These are phyloP conservation scores for Adineta ricciae DNA, from an alignment of 2,888 invertebrate species.

Conservation along the genomic window DNA sequence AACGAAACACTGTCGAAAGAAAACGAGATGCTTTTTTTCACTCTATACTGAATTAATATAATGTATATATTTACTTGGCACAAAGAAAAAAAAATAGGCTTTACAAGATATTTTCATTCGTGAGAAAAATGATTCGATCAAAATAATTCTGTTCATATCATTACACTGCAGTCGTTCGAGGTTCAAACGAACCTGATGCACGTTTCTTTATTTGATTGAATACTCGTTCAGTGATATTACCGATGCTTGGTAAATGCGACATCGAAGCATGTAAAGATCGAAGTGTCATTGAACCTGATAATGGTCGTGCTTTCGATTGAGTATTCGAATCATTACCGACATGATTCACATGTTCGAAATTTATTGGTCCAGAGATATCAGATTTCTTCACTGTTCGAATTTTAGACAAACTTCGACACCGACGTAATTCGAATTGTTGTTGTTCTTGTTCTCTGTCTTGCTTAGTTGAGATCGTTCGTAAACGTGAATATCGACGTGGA, in stretches of 20 bases:
- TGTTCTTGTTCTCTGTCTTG: background rate
- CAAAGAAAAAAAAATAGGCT: background rate
- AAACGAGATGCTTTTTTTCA: too few species aligned
- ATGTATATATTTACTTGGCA: background rate
- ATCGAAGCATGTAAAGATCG: background rate
- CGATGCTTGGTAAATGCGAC: background rate
- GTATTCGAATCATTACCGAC: background rate
- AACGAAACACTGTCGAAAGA: too few species aligned
- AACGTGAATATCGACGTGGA: background rate
- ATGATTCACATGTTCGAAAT: constrained; percentile 16
- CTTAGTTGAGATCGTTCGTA: background rate
- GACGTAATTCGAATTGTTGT: constrained; percentile 9
- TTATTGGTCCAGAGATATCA: constrained; percentile 3
- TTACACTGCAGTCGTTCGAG: constrained; percentile 3
- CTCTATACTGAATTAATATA: background rate
- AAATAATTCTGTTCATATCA: background rate
- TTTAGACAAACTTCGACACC: constrained; percentile 11
- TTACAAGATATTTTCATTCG: background rate
- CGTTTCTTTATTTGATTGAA: constrained; percentile 5
- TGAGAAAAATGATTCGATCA: background rate
- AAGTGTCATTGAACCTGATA: background rate
- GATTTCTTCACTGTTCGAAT: constrained; percentile 6
- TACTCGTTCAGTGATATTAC: background rate
- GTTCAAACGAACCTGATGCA: background rate
- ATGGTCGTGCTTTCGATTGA: background rate